Base-by-base conservation (phyloP, 53 echinoderm and acorn worm species). In the Luidia sarsii region DNA sequence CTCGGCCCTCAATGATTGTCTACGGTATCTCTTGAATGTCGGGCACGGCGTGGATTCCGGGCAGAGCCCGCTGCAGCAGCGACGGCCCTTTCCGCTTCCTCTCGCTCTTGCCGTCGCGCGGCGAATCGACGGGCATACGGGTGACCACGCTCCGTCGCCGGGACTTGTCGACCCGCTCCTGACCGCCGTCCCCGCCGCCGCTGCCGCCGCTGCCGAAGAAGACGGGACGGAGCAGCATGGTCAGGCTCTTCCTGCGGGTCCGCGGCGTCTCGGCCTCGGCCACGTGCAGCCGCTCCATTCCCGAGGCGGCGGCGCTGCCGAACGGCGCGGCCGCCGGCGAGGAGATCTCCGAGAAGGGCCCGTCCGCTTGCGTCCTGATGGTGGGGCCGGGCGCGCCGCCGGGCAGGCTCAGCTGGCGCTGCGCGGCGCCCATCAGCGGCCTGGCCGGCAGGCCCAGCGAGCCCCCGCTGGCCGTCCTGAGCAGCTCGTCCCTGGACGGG, bases 81-180 rank as follows among this genome's bases (percentile, higher is more conserved):
- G 87, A 87, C 31, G 82, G 71, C 16, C 87, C 87, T 51, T 79
- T 89, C 30, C 50, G 77, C 7, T 30, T 79, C 16, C 83, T 82
- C 46, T 75, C 55, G 23, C 71, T 71, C 55, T 79, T 39, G 11
- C 57, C 37, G 36, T 79, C 65, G 11, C 50, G 37, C 1, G 79
- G 63, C 1, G 89, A 79, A 31, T 82, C 60, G 7, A 82, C 49
- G 18, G 82, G 71, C 75, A 93, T 87, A 1, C 82, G 77, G 2
- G 86, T 86, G 45, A 54, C 89, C 15, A 93, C 89, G 61, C 93
- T 93, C 48, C 70, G 77, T 28, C 93, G 83, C 15, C 93, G 82
- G 29, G 86, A 60, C 36, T 82, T 60, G 24, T 83, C 70, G 41
- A 41, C 41, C 57, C 74, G 61, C 0, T 30, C 50, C 34, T 71